These are phyloP conservation scores for Pygmarrhopalites habei DNA, from an alignment of 1,140 invertebrate genomes.

Conservation along the genomic window DNA sequence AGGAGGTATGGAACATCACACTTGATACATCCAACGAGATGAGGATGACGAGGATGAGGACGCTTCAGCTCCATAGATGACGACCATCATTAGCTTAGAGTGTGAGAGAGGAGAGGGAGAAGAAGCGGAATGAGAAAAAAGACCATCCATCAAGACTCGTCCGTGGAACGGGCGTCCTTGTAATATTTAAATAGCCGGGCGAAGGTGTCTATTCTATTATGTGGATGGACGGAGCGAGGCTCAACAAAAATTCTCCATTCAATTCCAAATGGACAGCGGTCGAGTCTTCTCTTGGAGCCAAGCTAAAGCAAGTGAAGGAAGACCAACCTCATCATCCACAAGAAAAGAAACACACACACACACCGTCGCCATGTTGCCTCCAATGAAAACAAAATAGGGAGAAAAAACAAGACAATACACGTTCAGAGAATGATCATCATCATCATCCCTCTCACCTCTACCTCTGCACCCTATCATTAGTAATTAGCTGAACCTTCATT, in stretches of 20 bases:
- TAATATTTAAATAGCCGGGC: background rate
- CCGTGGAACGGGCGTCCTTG: background rate
- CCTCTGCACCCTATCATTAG: slow-evolving; percentile 21
- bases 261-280: no score
- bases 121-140: background rate
- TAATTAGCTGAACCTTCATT: slow-evolving; percentile 15
- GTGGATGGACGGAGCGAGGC: no score
- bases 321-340: no score
- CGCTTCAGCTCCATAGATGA: no score
- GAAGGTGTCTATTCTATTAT: no score
- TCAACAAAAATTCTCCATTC: no score
- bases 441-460: slow-evolving; percentile 18
- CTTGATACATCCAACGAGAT: no score
- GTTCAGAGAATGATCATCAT: slow-evolving; percentile 1
- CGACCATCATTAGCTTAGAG: background rate
- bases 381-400: background rate
- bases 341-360: no score
- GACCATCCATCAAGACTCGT: background rate
- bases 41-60: no score
- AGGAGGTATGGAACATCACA: background rate
- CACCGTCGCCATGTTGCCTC: slow-evolving; percentile 3
- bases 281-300: no score
- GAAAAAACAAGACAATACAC: background rate
- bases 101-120: background rate
- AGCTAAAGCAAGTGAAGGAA: no score